Conservation (phyloP, 1,140 invertebrate species). For the Hypsibius dujardini region DNA sequence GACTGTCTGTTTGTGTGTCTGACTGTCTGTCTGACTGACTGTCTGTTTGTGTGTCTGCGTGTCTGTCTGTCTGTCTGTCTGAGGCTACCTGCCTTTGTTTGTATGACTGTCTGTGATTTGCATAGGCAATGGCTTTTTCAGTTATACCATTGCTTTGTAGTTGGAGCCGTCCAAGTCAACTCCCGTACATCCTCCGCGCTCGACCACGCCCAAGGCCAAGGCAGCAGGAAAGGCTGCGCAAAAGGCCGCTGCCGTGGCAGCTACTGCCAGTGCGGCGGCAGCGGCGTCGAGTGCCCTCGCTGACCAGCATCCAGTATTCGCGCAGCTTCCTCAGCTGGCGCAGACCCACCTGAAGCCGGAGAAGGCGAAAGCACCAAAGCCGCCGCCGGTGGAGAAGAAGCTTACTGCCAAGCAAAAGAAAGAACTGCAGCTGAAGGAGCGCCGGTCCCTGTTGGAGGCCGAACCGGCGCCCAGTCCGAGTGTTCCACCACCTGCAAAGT, state of each 20-base stretch:
- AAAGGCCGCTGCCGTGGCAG: background rate
- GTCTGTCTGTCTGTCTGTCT: too few relatives aligned
- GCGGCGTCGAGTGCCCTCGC: background rate
- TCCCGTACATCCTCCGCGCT: background rate
- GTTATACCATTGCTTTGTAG: too few relatives aligned
- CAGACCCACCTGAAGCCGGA: background rate
- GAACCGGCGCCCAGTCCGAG: background rate
- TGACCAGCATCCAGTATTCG: conserved; percentile 8
- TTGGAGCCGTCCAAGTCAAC: too few relatives aligned
- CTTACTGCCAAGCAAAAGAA: background rate
- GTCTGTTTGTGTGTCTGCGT: too few relatives aligned
- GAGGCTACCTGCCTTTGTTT: too few relatives aligned
- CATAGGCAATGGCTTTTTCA: too few relatives aligned
- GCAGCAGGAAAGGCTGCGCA: background rate
- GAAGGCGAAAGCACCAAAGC: conserved; percentile 2
- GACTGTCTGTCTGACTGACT: too few relatives aligned
- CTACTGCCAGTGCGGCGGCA: background rate
- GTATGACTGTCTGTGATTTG: too few relatives aligned
- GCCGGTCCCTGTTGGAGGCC: background rate
- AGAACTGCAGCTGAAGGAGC: background rate
- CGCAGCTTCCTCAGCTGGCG: background rate
- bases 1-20: too few relatives aligned
- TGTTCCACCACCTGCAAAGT: background rate
- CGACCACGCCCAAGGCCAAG: background rate
- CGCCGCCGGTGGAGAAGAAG: conserved; percentile 5